phyloP scores from a whole-genome alignment of 1,140 invertebrate genomes.

The Achroia grisella region DNA sequence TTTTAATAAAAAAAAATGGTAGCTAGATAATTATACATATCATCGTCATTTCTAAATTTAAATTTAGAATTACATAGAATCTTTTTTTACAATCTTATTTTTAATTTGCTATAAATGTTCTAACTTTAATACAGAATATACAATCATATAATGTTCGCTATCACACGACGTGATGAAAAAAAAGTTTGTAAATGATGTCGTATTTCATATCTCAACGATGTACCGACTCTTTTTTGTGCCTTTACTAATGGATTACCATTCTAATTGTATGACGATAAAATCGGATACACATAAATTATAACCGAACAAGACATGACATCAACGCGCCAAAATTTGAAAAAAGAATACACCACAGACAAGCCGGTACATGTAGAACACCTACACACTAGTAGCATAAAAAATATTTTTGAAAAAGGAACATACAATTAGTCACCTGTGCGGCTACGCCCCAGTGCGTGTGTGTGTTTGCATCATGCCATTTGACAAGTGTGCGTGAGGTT shows the following conservation, averaged over 20 bases:
- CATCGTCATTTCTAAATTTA: too few relatives aligned
- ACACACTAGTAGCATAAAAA: not conserved
- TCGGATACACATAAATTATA: not conserved
- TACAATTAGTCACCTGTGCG: slow-evolving; percentile 4
- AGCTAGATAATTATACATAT: too few relatives aligned
- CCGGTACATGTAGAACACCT: too few relatives aligned
- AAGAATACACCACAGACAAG: not conserved
- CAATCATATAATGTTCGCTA: too few relatives aligned
- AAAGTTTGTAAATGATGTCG: not conserved
- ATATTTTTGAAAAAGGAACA: slow-evolving; percentile 1
- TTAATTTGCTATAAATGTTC: too few relatives aligned
- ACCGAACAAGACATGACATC: not conserved
- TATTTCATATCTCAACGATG: not conserved
- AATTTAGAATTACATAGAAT: too few relatives aligned
- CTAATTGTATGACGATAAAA: not conserved
- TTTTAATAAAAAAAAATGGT: too few relatives aligned
- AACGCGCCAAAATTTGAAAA: not conserved
- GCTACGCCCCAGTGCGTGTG: slow-evolving; percentile 2
- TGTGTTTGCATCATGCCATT: not conserved
- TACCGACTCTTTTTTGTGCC: not conserved
- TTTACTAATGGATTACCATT: not conserved
- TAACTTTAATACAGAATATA: too few relatives aligned
- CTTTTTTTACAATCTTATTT: too few relatives aligned
- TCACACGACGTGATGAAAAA: too few relatives aligned
- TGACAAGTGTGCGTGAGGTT: slow-evolving; percentile 11